phyloP scores from a whole-genome alignment of 2,797 vertebrate genomes.

The Diceros bicornis region DNA sequence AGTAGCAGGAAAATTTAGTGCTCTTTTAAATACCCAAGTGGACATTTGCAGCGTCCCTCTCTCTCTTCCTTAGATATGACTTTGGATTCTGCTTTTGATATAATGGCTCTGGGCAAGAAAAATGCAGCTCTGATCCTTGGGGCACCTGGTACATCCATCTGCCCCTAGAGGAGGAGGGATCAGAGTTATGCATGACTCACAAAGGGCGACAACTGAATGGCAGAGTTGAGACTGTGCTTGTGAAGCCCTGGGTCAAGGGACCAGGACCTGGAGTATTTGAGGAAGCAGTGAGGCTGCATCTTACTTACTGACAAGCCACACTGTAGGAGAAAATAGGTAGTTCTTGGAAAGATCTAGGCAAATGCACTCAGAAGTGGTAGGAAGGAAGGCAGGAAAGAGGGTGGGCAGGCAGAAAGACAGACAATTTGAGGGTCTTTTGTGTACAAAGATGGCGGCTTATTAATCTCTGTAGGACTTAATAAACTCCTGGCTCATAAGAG shows the following conservation, averaged over 20 bases:
- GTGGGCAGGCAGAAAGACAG: background rate
- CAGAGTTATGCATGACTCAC: constrained; percentile 42
- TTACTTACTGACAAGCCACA: background rate
- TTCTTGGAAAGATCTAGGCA: background rate
- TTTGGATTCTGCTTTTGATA: constrained; percentile 74
- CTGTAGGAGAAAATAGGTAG: background rate
- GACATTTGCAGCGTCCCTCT: constrained; percentile 2
- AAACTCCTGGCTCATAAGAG: background rate
- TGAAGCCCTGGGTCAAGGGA: constrained; percentile 50
- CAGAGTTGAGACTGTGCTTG: background rate
- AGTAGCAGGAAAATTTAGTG: background rate
- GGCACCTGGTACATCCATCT: constrained; percentile 23
- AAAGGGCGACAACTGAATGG: background rate
- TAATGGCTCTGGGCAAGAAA: constrained; percentile 77
- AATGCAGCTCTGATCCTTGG: constrained; percentile 63
- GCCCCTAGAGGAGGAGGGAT: constrained; percentile 49
- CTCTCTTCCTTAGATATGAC: background rate
- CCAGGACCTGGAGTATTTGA: background rate
- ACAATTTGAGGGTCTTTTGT: background rate
- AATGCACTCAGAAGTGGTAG: background rate
- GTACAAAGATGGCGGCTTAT: background rate
- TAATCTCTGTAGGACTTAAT: constrained; percentile 9
- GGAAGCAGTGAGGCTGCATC: background rate
- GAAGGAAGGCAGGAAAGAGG: background rate
- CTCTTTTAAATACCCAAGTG: constrained; percentile 18